These are phyloP conservation scores for Simalia tracyae DNA, from an alignment of 2,797 vertebrate genomes.

Conservation along the genomic window DNA sequence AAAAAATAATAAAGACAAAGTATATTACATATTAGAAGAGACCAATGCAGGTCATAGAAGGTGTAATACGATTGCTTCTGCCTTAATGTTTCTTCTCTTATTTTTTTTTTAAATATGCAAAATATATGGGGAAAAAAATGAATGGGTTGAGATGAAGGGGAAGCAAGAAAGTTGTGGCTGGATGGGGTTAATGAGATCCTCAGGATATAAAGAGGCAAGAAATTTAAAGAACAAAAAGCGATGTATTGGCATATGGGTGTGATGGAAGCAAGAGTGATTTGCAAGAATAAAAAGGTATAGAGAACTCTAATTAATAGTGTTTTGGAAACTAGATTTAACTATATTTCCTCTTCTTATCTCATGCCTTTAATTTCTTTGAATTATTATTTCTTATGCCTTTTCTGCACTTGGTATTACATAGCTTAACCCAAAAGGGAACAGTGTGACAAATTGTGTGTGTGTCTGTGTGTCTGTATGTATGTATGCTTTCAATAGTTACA, in stretches of 20 bases:
- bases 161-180: not conserved
- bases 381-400: not conserved
- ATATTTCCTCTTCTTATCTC: not conserved
- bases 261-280: not conserved
- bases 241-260: not conserved
- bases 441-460: not conserved
- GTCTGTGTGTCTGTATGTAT: too few species aligned
- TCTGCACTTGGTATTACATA: not conserved
- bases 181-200: not conserved
- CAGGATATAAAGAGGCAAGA: not conserved
- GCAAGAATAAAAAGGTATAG: not conserved
- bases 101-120: slow-evolving; percentile 25
- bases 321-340: not conserved
- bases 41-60: slow-evolving; percentile 68
- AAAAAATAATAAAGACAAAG: slow-evolving; percentile 65
- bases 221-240: not conserved
- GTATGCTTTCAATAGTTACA: not conserved
- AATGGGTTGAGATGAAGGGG: not conserved
- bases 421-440: not conserved
- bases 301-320: not conserved
- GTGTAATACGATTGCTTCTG: slow-evolving; percentile 63
- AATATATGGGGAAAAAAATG: not conserved
- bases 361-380: not conserved
- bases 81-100: slow-evolving; percentile 37
- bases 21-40: slow-evolving; percentile 80